phyloP scores from a whole-genome alignment of 2,888 invertebrate species.

The Conops quadrifasciatus region DNA sequence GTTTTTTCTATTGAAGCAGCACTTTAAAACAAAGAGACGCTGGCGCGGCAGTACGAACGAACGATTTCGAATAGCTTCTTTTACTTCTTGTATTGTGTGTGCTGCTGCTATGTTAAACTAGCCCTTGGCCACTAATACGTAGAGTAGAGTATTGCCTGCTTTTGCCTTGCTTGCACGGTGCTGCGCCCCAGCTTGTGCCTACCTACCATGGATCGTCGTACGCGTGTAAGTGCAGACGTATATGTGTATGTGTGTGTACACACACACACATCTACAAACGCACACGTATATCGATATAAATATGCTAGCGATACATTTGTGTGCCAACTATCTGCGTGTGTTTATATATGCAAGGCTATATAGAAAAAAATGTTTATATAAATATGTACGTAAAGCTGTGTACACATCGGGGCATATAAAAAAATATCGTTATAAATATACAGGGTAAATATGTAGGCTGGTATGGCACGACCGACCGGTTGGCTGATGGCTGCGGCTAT shows the following conservation, averaged over 20 bases:
- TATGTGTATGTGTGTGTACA: slow-evolving; percentile 17
- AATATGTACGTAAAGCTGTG: slow-evolving; percentile 35
- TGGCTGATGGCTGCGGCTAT: slow-evolving; percentile 21
- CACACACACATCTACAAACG: slow-evolving; percentile 11
- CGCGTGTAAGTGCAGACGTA: slow-evolving; percentile 21
- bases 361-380: slow-evolving; percentile 25
- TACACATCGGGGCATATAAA: slow-evolving; percentile 34
- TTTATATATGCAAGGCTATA: slow-evolving; percentile 27
- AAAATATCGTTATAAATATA: slow-evolving; percentile 31
- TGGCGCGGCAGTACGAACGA: slow-evolving; percentile 29
- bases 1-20: slow-evolving; percentile 35
- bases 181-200: slow-evolving; percentile 31
- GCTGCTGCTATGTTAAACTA: slow-evolving; percentile 46
- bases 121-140: slow-evolving; percentile 59
- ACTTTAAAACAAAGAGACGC: slow-evolving; percentile 33
- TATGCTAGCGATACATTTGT: slow-evolving; percentile 32
- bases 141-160: slow-evolving; percentile 27
- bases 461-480: slow-evolving; percentile 29
- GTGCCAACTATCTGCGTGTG: slow-evolving; percentile 31
- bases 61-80: slow-evolving; percentile 32
- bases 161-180: slow-evolving; percentile 35
- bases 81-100: slow-evolving; percentile 36
- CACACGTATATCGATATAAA: slow-evolving; percentile 3
- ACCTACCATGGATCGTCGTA: slow-evolving; percentile 34
- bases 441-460: slow-evolving; percentile 28